These are phyloP conservation scores for Coleophora deauratella DNA, from an alignment of 2,888 invertebrate genomes.

Conservation along the genomic window DNA sequence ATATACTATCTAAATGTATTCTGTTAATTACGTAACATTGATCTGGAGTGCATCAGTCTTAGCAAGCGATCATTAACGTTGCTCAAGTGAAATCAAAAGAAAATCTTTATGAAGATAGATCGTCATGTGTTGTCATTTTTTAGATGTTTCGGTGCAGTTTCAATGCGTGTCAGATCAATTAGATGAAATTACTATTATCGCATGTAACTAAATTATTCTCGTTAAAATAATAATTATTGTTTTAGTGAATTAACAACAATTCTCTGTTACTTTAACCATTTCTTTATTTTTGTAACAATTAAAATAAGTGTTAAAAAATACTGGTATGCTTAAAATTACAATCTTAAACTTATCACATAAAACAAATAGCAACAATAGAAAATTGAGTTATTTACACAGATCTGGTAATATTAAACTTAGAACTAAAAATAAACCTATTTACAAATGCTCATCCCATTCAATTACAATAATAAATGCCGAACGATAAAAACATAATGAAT, in stretches of 20 bases:
- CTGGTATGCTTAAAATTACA: conserved; percentile 6
- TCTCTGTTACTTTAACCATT: conserved; percentile 2
- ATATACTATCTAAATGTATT: conserved; percentile 7
- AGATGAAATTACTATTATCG: conserved; percentile 10
- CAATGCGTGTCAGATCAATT: conserved; percentile 15
- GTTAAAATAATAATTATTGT: not conserved
- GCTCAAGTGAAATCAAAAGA: conserved; percentile 36
- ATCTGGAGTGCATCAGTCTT: conserved; percentile 23
- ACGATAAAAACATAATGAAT: not conserved
- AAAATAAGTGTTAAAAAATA: conserved; percentile 15
- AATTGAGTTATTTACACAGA: conserved; percentile 17
- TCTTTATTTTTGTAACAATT: conserved; percentile 23
- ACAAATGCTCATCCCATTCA: conserved; percentile 3
- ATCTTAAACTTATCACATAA: conserved; percentile 35
- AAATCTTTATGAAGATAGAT: conserved; percentile 23
- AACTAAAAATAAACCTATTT: conserved; percentile 7
- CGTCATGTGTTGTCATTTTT: conserved; percentile 36
- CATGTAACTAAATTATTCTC: conserved; percentile 1
- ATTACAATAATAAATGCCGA: conserved; percentile 25
- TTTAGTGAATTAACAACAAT: conserved; percentile 2
- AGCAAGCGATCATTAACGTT: conserved; percentile 31
- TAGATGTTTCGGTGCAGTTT: conserved; percentile 17
- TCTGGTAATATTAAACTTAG: conserved; percentile 8
- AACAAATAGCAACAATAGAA: conserved; percentile 5
- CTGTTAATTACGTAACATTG: conserved; percentile 21